Evolutionary conservation across 2,888 invertebrate species (phyloP).

Genomic region (Lasioglossum calceatum): DNA sequence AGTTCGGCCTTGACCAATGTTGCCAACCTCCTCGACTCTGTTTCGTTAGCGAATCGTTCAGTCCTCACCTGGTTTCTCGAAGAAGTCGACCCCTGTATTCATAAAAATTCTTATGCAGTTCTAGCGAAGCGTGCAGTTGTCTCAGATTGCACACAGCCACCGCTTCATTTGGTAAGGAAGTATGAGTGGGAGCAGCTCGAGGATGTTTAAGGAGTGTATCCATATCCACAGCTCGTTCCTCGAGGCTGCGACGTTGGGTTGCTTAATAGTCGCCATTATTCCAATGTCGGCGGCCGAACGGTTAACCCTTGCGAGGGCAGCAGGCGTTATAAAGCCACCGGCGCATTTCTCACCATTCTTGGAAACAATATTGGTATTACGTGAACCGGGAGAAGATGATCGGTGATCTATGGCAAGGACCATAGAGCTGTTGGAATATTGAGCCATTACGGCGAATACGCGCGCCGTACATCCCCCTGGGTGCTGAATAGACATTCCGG

Average conservation of each 20-base stretch:
- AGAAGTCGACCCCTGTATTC: not conserved
- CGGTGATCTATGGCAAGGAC: constrained; percentile 62
- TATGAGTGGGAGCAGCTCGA: not conserved
- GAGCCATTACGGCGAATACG: constrained; percentile 65
- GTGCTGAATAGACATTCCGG: constrained; percentile 64
- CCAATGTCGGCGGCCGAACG: constrained; percentile 61
- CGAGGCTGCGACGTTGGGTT: constrained; percentile 65
- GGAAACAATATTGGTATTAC: constrained; percentile 70
- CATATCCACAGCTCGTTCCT: constrained; percentile 33
- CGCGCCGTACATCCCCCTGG: constrained; percentile 49
- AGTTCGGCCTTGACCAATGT: not conserved
- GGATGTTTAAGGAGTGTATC: not conserved
- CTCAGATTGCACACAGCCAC: not conserved
- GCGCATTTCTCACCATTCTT: constrained; percentile 70
- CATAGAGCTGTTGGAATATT: constrained; percentile 55
- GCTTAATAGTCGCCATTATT: constrained; percentile 73
- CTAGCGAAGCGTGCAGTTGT: not conserved
- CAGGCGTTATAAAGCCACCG: constrained; percentile 64
- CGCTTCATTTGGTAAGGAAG: not conserved
- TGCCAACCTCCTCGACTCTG: not conserved
- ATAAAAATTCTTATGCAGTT: not conserved
- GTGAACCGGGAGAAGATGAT: constrained; percentile 48
- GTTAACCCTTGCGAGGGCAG: constrained; percentile 65
- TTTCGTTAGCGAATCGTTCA: not conserved
- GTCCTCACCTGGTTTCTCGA: not conserved